A percentile compares a stretch with the other conserved stretches of the same genome.
These are phyloP conservation scores for Rhorus exstirpatorius DNA, from an alignment of 2,888 invertebrate species.

Conservation along the genomic window DNA sequence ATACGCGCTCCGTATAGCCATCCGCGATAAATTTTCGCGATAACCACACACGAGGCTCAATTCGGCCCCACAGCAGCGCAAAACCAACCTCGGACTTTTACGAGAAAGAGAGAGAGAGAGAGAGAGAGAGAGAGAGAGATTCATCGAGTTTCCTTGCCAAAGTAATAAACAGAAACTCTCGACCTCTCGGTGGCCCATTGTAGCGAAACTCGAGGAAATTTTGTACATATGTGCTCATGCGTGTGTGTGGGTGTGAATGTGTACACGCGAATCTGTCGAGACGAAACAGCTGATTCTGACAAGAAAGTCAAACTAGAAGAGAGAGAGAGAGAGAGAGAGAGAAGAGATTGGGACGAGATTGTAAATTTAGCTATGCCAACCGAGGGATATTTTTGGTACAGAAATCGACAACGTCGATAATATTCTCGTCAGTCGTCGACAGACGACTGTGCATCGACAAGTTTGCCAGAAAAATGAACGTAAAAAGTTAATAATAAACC, in stretches of 20 bases:
- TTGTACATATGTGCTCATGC: neutral
- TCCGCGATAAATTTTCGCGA: conserved; percentile 50
- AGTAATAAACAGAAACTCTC: conserved; percentile 46
- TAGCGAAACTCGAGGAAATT: conserved; percentile 31
- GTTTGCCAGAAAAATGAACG: neutral
- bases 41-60: conserved; percentile 38
- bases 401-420: conserved; percentile 25
- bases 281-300: conserved; percentile 46
- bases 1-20: conserved; percentile 10
- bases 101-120: conserved; percentile 1
- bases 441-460: too few species aligned
- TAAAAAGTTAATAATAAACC: conserved; percentile 40
- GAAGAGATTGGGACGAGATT: neutral
- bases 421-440: conserved; percentile 4
- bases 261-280: too few species aligned
- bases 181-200: neutral
- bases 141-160: conserved; percentile 41
- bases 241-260: conserved; percentile 3
- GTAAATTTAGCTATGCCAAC: conserved; percentile 13
- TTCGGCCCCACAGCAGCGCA: conserved; percentile 32
- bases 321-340: neutral
- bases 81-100: conserved; percentile 33
- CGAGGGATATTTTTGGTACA: conserved; percentile 41
- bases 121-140: conserved; percentile 9
- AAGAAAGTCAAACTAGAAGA: conserved; percentile 6